Evolutionary conservation across 2,888 invertebrate genomes (phyloP).

Genomic region (Amorpha juglandis): DNA sequence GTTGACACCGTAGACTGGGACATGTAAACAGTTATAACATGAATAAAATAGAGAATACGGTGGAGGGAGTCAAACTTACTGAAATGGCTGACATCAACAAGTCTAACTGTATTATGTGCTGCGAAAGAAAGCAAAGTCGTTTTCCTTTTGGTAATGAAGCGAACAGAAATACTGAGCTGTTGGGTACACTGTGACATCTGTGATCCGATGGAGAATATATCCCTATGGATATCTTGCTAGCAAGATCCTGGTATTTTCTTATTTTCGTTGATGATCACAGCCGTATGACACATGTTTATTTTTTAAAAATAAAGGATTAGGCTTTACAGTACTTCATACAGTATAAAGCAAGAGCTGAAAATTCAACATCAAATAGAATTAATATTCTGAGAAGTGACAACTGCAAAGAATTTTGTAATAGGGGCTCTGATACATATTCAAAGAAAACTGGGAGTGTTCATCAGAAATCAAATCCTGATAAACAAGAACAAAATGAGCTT

Average conservation of each 20-base stretch:
- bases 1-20: no score
- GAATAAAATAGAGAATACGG: no score
- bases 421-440: neutral
- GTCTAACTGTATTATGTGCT: no score
- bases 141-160: no score
- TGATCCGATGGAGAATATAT: no score
- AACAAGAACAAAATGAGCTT: neutral
- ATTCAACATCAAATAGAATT: neutral
- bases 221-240: no score
- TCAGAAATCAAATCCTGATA: neutral
- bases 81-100: neutral
- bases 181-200: no score
- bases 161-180: neutral
- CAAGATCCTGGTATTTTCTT: neutral
- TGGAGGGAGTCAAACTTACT: no score
- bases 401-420: conserved; percentile 26
- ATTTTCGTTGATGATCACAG: neutral
- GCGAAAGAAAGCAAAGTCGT: no score
- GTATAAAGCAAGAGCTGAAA: neutral
- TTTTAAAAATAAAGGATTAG: neutral
- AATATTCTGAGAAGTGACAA: conserved; percentile 4
- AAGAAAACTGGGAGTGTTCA: neutral
- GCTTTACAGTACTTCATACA: neutral
- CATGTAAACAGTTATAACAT: no score
- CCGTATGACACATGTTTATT: neutral